Percentiles rank a stretch among this genome's conserved stretches.
Evolutionary conservation across 2,888 invertebrate genomes (phyloP).

Genomic region (Hedya salicella): DNA sequence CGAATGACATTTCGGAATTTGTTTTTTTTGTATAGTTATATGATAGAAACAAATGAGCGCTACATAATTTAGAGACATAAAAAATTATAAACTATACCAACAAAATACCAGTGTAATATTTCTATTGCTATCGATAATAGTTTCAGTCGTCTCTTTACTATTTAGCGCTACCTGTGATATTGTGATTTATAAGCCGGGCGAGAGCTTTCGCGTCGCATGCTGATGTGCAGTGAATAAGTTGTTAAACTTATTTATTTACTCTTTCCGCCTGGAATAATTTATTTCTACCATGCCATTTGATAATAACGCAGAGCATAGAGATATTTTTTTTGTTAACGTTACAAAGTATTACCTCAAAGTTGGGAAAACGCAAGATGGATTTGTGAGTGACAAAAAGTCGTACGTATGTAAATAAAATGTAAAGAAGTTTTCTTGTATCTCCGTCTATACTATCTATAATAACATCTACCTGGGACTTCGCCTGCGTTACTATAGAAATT

Average conservation of each 20-base stretch:
- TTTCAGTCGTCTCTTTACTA: conserved; percentile 50
- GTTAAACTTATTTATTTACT: conserved; percentile 53
- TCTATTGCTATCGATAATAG: too few relatives aligned
- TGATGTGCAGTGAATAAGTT: conserved; percentile 61
- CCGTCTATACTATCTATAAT: too few relatives aligned
- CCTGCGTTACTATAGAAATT: too few relatives aligned
- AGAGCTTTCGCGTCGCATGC: conserved; percentile 63
- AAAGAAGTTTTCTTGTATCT: too few relatives aligned
- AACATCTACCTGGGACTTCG: too few relatives aligned
- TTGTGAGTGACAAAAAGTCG: neutral
- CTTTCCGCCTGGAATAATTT: conserved; percentile 38
- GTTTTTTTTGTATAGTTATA: too few relatives aligned
- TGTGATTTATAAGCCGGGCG: conserved; percentile 60
- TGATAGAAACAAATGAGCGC: too few relatives aligned
- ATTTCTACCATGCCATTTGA: conserved; percentile 19
- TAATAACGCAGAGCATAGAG: conserved; percentile 15
- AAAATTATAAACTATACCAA: too few relatives aligned
- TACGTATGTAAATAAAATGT: neutral
- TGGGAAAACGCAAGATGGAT: too few relatives aligned
- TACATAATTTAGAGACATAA: too few relatives aligned
- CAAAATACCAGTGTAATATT: too few relatives aligned
- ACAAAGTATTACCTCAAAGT: neutral
- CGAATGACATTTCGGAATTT: too few relatives aligned
- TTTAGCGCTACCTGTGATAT: conserved; percentile 58
- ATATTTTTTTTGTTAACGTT: neutral